Percentiles rank a stretch among this genome's conserved stretches.
Conservation (phyloP, 2,113 vertebrate genomes). For the Ageneiosus marmoratus region DNA sequence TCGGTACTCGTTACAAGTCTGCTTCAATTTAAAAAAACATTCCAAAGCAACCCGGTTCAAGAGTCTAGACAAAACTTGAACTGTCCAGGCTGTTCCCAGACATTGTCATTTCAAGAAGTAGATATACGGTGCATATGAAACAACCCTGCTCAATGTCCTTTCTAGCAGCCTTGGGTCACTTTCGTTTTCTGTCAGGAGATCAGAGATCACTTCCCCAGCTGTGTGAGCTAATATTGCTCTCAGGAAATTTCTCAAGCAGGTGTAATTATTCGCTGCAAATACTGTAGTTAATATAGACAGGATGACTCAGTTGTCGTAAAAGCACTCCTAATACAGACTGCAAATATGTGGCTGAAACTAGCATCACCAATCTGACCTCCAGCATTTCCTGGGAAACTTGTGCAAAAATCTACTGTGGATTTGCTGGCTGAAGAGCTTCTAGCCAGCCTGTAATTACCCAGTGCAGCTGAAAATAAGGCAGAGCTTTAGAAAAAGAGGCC, state of each 20-base stretch:
- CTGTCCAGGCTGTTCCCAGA: background rate
- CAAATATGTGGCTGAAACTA: background rate
- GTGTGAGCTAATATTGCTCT: background rate
- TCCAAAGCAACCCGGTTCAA: slow-evolving; percentile 11
- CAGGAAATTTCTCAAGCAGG: background rate
- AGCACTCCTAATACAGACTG: background rate
- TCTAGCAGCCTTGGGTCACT: background rate
- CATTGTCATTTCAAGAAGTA: slow-evolving; percentile 9
- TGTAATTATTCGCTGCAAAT: background rate
- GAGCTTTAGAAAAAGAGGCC: slow-evolving; percentile 34
- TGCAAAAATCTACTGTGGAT: slow-evolving; percentile 33
- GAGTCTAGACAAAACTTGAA: slow-evolving; percentile 34
- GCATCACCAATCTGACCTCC: background rate
- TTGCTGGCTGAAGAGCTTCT: slow-evolving; percentile 37
- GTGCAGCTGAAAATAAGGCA: slow-evolving; percentile 56
- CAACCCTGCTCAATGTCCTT: background rate
- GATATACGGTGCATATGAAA: background rate
- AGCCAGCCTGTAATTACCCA: slow-evolving; percentile 53
- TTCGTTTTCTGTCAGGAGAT: background rate
- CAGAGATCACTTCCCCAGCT: background rate
- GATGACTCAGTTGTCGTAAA: background rate
- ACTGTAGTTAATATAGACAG: background rate
- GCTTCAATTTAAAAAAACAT: background rate
- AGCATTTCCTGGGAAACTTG: slow-evolving; percentile 48
- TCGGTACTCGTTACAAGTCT: background rate